Percentiles rank a stretch among this genome's conserved stretches.
phyloP scores from a whole-genome alignment of 1,140 invertebrate genomes.

The Heliconius melpomene region DNA sequence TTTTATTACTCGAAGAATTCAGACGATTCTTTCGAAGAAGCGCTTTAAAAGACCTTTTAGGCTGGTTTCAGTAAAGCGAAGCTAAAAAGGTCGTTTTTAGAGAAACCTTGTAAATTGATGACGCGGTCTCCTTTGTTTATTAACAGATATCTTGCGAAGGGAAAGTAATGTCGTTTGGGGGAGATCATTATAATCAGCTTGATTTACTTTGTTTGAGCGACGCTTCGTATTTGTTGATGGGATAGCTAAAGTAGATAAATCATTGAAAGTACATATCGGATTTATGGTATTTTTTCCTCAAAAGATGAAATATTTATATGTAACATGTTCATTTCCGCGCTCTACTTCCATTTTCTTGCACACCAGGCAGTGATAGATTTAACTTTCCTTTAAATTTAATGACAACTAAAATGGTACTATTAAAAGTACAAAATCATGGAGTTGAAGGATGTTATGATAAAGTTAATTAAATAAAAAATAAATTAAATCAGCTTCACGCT shows the following conservation, averaged over 20 bases:
- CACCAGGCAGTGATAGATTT: too few species aligned
- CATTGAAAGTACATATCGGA: not conserved
- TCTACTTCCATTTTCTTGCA: too few species aligned
- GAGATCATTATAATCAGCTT: conserved; percentile 6
- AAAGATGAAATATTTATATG: too few species aligned
- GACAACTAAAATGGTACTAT: too few species aligned
- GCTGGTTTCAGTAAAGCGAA: not conserved
- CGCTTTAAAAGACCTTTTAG: not conserved
- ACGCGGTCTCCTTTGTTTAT: conserved; percentile 3
- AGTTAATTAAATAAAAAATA: too few species aligned
- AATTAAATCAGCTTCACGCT: too few species aligned
- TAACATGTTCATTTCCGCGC: too few species aligned
- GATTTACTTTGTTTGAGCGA: not conserved
- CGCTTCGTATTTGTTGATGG: not conserved
- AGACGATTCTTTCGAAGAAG: not conserved
- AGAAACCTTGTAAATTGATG: not conserved
- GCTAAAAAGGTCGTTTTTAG: conserved; percentile 9
- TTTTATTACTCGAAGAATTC: conserved; percentile 3
- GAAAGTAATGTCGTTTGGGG: not conserved
- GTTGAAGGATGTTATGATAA: too few species aligned
- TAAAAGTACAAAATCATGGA: too few species aligned
- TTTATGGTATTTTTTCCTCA: too few species aligned
- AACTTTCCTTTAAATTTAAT: too few species aligned
- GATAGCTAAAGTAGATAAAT: not conserved
- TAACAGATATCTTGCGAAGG: not conserved